Conservation (phyloP, 2,888 invertebrate species). For the Drosophila tanythrix region DNA sequence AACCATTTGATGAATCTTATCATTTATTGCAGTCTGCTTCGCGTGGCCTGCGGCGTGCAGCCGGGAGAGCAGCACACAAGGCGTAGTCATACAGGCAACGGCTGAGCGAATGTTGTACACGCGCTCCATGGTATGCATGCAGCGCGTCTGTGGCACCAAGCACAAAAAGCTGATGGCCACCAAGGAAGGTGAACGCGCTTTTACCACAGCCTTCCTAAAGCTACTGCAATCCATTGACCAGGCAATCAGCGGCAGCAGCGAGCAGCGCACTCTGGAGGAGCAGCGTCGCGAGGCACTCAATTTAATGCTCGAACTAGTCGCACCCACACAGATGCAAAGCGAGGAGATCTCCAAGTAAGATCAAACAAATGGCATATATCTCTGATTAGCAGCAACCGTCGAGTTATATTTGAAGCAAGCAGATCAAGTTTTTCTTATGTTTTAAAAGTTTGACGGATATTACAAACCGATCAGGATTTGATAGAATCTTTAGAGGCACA, state of each 20-base stretch:
- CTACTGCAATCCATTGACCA: conserved; percentile 77
- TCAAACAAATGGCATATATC: neutral
- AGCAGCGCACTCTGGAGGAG: conserved; percentile 70
- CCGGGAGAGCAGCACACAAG: conserved; percentile 64
- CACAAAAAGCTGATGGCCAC: conserved; percentile 81
- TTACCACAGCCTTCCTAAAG: conserved; percentile 74
- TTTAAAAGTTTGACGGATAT: neutral
- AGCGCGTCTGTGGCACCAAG: conserved; percentile 82
- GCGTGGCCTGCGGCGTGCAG: conserved; percentile 78
- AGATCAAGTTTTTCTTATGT: neutral
- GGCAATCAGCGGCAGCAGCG: conserved; percentile 63
- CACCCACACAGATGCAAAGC: conserved; percentile 82
- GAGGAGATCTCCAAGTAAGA: conserved; percentile 83
- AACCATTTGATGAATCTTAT: neutral
- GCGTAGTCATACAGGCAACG: conserved; percentile 68
- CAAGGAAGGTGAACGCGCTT: conserved; percentile 80
- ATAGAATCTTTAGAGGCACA: neutral
- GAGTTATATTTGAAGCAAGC: neutral
- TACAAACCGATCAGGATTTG: neutral
- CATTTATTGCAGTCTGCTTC: conserved; percentile 66
- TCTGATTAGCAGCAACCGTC: neutral
- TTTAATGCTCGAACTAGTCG: conserved; percentile 82
- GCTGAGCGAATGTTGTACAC: conserved; percentile 84
- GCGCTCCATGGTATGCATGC: conserved; percentile 80
- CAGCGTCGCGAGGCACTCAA: conserved; percentile 82